A percentile compares a stretch with the other conserved stretches of the same genome.
Evolutionary conservation across 1,140 invertebrate species (phyloP).

Genomic region (Microvelia longipes): DNA sequence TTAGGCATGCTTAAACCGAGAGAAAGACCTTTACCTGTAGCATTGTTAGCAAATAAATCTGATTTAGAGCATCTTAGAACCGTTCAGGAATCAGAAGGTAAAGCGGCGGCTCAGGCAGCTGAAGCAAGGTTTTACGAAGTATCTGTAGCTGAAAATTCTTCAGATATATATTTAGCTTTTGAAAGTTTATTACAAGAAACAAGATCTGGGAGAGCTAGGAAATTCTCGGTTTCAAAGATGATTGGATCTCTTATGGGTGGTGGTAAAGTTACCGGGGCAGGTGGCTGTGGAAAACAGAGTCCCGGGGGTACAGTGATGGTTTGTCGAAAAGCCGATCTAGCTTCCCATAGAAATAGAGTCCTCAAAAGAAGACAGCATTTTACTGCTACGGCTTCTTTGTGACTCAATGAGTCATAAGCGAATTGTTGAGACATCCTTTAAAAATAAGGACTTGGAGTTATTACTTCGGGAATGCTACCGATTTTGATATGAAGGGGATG

Average conservation of each 20-base stretch:
- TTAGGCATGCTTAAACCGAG: conserved; percentile 38
- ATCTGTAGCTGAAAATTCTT: conserved; percentile 58
- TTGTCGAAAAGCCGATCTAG: conserved; percentile 38
- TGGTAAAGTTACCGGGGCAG: conserved; percentile 24
- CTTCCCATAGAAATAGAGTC: conserved; percentile 33
- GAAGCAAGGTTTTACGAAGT: conserved; percentile 57
- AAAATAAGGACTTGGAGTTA: too few relatives aligned
- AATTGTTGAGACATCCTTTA: too few relatives aligned
- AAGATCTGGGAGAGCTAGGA: conserved; percentile 36
- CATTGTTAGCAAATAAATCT: conserved; percentile 55
- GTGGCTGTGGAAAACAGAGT: conserved; percentile 28
- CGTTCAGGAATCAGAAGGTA: conserved; percentile 52
- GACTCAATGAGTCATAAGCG: conserved; percentile 26
- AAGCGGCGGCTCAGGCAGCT: conserved; percentile 43
- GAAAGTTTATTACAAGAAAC: conserved; percentile 48
- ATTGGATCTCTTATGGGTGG: conserved; percentile 49
- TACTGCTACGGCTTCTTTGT: conserved; percentile 38
- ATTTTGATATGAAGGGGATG: too few relatives aligned
- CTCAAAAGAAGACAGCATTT: conserved; percentile 38
- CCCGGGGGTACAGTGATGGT: conserved; percentile 37
- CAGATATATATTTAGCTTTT: conserved; percentile 49
- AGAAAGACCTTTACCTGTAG: conserved; percentile 38
- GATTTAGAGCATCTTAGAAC: conserved; percentile 59
- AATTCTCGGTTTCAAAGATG: conserved; percentile 64
- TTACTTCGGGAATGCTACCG: too few relatives aligned